These are phyloP conservation scores for Petrocephalus schoutedeni DNA, from an alignment of 2,797 vertebrate species.

Conservation along the genomic window DNA sequence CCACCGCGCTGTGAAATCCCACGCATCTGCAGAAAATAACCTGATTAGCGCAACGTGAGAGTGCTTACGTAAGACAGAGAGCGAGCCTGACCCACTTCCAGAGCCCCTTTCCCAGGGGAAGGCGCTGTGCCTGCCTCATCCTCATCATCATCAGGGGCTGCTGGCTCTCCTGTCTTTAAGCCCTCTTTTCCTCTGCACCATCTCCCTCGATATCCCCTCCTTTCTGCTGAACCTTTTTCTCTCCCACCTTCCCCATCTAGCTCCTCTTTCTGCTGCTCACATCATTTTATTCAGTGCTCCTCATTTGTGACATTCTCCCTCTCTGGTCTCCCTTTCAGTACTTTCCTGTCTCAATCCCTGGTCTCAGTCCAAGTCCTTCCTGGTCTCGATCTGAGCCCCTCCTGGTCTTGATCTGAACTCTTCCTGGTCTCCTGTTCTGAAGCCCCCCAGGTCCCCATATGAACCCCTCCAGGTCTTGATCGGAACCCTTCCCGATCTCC, in stretches of 20 bases:
- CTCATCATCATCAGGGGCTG: background rate
- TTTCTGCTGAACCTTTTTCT: background rate
- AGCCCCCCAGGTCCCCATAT: no score
- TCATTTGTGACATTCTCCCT: background rate
- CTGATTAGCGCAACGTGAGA: slow-evolving; percentile 1
- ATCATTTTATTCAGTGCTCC: background rate
- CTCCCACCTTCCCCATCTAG: background rate
- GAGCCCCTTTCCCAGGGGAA: background rate
- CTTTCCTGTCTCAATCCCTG: background rate
- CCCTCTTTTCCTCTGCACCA: background rate
- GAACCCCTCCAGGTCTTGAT: no score
- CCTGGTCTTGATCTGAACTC: background rate
- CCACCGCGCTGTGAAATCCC: slow-evolving; percentile 13
- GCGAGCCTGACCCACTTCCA: background rate
- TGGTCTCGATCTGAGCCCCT: background rate
- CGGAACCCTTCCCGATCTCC: no score
- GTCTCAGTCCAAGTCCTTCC: background rate
- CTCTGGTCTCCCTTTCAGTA: background rate
- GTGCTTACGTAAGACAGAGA: background rate
- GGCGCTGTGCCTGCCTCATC: slow-evolving; percentile 3
- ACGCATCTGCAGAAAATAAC: slow-evolving; percentile 2
- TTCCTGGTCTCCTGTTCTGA: background rate
- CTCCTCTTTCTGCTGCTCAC: background rate
- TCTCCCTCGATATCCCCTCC: background rate
- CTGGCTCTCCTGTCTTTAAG: background rate